Conservation (phyloP, 2,113 vertebrate species). For the Accipiter virgatus region DNA sequence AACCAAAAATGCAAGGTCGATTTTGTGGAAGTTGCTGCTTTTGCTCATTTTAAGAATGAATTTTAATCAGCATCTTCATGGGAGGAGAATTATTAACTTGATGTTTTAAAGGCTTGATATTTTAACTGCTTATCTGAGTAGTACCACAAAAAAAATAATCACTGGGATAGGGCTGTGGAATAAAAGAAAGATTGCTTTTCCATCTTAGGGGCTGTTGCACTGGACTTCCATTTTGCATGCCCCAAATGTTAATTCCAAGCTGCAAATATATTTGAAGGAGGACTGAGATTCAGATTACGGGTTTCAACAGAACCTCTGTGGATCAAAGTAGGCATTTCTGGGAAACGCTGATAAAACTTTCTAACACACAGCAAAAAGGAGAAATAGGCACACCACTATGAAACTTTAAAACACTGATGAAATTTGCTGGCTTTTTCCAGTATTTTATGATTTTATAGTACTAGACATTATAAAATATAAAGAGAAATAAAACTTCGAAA, state of each 20-base stretch:
- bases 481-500: conserved; percentile 70
- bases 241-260: background rate
- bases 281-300: background rate
- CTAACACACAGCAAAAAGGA: conserved; percentile 84
- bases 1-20: background rate
- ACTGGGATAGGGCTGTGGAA: background rate
- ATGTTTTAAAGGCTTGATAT: background rate
- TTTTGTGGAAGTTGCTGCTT: conserved; percentile 20
- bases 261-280: background rate
- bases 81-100: background rate
- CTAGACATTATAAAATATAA: conserved; percentile 74
- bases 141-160: background rate
- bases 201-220: background rate
- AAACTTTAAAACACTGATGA: conserved; percentile 83
- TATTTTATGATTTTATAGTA: conserved; percentile 68
- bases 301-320: conserved; percentile 60
- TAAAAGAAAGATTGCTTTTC: background rate
- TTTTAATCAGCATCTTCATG: background rate
- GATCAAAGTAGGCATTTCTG: conserved; percentile 72
- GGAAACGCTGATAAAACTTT: conserved; percentile 84
- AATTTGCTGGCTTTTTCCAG: conserved; percentile 74
- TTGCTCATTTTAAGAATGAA: conserved; percentile 40
- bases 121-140: background rate
- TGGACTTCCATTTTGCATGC: background rate
- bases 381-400: conserved; percentile 83